Evolutionary conservation across 2,113 vertebrate species (phyloP), one percentile per base, ranked within the genome.

Genomic region (Passerina amoena): DNA sequence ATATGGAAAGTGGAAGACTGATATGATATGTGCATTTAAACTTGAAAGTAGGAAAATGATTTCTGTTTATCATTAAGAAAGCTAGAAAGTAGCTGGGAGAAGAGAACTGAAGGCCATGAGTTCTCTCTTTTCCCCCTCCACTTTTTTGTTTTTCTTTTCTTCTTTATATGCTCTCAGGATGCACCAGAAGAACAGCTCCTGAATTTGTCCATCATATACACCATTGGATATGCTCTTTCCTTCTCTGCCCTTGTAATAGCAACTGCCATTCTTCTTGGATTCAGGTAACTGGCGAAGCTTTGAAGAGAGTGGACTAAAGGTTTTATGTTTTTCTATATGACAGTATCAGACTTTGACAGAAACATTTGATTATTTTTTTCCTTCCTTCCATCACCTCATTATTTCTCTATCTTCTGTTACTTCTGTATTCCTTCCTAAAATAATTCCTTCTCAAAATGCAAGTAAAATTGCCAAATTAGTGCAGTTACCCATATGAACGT

Each of bases 171-270:
- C 85, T 89, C 82, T 70, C 91, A 98, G 98, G 97, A 95, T 56
- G 96, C 96, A 66, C 96, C 96, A 7, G 98, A 97, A 94, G 97
- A 97, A 88, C 97, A 97, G 76, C 96, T 98, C 50, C 97, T 98
- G 91, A 98, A 97, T 50, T 96, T 98, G 44, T 98, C 98, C 57
- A 51, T 98, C 92, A 96, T 98, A 97, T 98, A 98, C 91, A 98
- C 98, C 10, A 97, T 98, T 96, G 98, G 98, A 94, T 98, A 98
- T 30, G 97, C 98, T 10, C 97, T 98, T 57, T 98, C 98, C 82
- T 98, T 98, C 96, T 98, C 98, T 6, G 98, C 98, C 19, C 96
- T 98, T 92, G 92, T 98, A 88, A 95, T 98, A 66, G 98, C 98
- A 87, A 98, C 98, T 7, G 97, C 97, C 88, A 98, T 98, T 96